Evolutionary conservation across 2,888 invertebrate species (phyloP), one percentile per base, ranked within the genome.

Genomic region (Yponomeuta evonymella): DNA sequence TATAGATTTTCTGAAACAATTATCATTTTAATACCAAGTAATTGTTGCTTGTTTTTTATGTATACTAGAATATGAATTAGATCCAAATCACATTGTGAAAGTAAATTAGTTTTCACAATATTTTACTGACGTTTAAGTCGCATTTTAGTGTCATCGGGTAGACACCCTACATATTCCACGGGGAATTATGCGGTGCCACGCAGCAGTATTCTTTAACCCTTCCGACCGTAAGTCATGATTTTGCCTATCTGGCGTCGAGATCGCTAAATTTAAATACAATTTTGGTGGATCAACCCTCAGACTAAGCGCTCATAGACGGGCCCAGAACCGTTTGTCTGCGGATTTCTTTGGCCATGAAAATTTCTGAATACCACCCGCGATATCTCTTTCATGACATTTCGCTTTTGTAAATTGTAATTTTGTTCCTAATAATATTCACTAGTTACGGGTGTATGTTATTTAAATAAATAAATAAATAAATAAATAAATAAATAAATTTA

Each of bases 181-280:
- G 66, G 81, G 83, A 86, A 91, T 91, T 91, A 91, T 92, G 91
- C 91, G 85, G 83, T 84, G 84, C 87, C 91, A 91, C 91, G 90
- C 85, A 79, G 83, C 82, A 80, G 82, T 82, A 87, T 86, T 87
- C 87, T 86, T 86, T 86, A 88, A 90, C 90, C 90, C 89, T 86
- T 85, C 84, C 85, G 81, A 86, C 83, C 84, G 62, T 86, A 86
- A 86, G 85, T 87, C 89, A 87, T 89, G 90, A 89, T 90, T 90
- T 88, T 85, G 88, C 89, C 90, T 92, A 91, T 91, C 90, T 87
- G 78, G 79, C 81, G 82, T 82, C 79, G 83, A 79, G 81, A 90
- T 90, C 90, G 83, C 77, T 82, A 86, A 89, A 89, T 90, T 90
- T 90, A 88, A 90, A 90, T 89, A 83, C 86, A 87, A 88, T 87